A percentile compares a stretch with the other conserved stretches of the same genome.
phyloP scores from a whole-genome alignment of 2,113 vertebrate species.

The Neomonachus schauinslandi region DNA sequence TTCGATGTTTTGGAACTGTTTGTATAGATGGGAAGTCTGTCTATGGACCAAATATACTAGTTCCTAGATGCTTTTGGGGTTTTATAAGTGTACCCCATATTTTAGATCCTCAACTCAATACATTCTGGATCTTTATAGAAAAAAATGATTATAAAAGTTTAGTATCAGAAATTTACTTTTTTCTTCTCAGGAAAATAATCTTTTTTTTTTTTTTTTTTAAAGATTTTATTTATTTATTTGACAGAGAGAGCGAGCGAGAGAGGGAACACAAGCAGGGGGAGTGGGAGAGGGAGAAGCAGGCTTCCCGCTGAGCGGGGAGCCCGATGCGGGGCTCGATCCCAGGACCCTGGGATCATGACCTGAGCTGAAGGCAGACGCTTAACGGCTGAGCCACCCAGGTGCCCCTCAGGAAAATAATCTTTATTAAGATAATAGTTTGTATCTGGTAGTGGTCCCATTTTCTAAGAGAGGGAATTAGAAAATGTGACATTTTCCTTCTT shows the following conservation, averaged over 20 bases:
- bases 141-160: slow-evolving; percentile 16
- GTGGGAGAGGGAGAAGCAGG: too few relatives aligned
- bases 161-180: background rate
- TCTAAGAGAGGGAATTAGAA: background rate
- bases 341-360: too few relatives aligned
- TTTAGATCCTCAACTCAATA: background rate
- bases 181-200: slow-evolving; percentile 25
- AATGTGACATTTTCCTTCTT: background rate
- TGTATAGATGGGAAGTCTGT: background rate
- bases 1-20: background rate
- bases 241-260: too few relatives aligned
- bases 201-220: too few relatives aligned
- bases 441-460: background rate
- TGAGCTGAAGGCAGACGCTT: too few relatives aligned
- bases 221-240: too few relatives aligned
- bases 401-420: slow-evolving; percentile 34
- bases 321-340: too few relatives aligned
- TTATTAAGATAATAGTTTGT: slow-evolving; percentile 7
- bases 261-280: too few relatives aligned
- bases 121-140: background rate
- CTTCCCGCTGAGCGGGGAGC: too few relatives aligned
- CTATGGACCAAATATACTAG: background rate
- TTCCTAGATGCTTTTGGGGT: background rate
- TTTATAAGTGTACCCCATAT: background rate
- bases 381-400: too few relatives aligned